Conservation (phyloP, 2,888 invertebrate species). For the Ramazzottius varieornatus region DNA sequence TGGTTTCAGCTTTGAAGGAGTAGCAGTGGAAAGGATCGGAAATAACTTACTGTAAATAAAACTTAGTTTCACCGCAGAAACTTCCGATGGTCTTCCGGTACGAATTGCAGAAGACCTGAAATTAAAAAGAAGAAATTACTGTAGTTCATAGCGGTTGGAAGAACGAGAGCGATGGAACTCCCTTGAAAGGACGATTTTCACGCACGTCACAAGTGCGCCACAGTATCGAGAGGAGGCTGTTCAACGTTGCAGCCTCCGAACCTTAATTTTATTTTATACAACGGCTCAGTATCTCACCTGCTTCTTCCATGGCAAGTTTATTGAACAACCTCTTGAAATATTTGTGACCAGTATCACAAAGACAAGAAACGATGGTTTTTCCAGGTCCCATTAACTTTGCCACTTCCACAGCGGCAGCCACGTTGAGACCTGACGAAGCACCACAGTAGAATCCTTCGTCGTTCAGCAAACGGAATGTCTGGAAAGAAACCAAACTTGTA, state of each 20-base stretch:
- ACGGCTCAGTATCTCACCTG: constrained; percentile 11
- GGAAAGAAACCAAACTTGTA: not conserved
- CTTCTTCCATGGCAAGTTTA: constrained; percentile 15
- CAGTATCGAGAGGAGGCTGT: too few species aligned
- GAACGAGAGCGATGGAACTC: too few species aligned
- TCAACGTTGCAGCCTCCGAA: too few species aligned
- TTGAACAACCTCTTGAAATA: constrained; percentile 15
- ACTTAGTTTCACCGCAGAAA: constrained; percentile 12
- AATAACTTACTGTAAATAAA: too few species aligned
- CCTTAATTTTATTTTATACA: too few species aligned
- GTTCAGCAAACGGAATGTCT: constrained; percentile 19
- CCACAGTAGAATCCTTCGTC: constrained; percentile 24
- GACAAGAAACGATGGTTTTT: constrained; percentile 20
- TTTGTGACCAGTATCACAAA: constrained; percentile 23
- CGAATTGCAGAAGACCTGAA: constrained; percentile 10
- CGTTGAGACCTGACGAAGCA: constrained; percentile 22
- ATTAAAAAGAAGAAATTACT: constrained; percentile 5
- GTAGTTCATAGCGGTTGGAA: too few species aligned
- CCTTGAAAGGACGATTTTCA: too few species aligned
- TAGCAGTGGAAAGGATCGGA: too few species aligned
- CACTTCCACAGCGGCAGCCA: constrained; percentile 19
- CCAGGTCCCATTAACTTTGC: constrained; percentile 21
- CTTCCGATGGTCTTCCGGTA: constrained; percentile 12
- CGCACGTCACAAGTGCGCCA: too few species aligned
- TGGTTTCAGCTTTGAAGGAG: too few species aligned